A percentile compares a stretch with the other conserved stretches of the same genome.
Conservation (phyloP, 2,113 vertebrate species). For the Platysternon megacephalum region DNA sequence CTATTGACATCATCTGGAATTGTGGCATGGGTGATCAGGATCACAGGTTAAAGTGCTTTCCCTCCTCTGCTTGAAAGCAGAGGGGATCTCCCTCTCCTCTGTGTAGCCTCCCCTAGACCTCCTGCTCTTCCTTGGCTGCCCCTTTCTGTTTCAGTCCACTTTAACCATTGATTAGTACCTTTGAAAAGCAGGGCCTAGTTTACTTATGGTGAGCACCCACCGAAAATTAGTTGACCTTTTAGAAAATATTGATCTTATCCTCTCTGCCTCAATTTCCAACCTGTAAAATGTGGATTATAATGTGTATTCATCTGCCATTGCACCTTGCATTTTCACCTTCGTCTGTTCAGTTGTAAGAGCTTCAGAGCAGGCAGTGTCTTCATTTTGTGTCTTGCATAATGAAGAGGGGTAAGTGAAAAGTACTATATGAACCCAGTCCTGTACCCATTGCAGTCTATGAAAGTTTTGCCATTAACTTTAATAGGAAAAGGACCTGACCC, state of each 20-base stretch:
- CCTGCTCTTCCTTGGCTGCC: not conserved
- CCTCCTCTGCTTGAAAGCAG: not conserved
- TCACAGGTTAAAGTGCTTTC: not conserved
- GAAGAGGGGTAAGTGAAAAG: not conserved
- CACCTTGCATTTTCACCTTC: not conserved
- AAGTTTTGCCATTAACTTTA: not conserved
- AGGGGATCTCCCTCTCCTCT: not conserved
- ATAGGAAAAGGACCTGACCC: slow-evolving; percentile 5
- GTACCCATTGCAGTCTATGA: fast-evolving
- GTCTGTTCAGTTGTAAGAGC: no score
- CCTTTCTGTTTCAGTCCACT: not conserved
- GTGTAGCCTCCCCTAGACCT: not conserved
- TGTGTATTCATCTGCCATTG: not conserved
- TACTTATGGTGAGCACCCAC: not conserved
- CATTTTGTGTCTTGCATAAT: not conserved
- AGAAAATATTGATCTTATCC: not conserved
- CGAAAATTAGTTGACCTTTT: not conserved
- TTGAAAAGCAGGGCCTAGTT: not conserved
- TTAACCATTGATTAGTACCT: not conserved
- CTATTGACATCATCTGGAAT: not conserved
- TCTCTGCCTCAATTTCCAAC: not conserved
- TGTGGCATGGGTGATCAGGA: not conserved
- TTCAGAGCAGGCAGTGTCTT: not conserved
- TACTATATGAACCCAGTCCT: not conserved
- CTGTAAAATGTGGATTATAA: not conserved